Conservation (phyloP, 2,113 vertebrate species). For the Rhabdornis inornatus region DNA sequence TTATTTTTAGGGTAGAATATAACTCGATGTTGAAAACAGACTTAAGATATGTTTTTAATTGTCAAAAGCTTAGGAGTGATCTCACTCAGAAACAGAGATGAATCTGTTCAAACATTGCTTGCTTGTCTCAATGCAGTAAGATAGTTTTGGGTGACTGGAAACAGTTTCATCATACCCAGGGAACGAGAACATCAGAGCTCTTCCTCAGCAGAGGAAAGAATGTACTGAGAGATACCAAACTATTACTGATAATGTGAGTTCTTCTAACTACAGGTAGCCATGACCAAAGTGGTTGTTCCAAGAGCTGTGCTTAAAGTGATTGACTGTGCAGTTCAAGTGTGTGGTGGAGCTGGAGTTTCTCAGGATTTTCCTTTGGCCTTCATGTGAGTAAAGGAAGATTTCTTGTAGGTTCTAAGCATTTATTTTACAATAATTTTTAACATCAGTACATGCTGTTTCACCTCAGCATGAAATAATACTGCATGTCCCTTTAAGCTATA, state of each 20-base stretch:
- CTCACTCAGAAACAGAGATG: not conserved
- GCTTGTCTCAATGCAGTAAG: not conserved
- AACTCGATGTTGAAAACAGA: not conserved
- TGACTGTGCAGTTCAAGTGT: slow-evolving; percentile 88
- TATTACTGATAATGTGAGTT: accelerated
- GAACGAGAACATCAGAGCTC: not conserved
- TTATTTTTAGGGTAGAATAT: accelerated
- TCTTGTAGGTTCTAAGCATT: not conserved
- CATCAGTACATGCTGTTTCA: not conserved
- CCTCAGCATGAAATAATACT: not conserved
- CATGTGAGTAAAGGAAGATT: slow-evolving; percentile 79
- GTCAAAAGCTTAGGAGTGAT: not conserved
- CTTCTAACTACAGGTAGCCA: slow-evolving; percentile 78
- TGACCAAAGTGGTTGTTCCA: slow-evolving; percentile 90
- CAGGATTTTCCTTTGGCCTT: slow-evolving; percentile 87
- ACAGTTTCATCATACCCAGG: not conserved
- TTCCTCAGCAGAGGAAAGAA: not conserved
- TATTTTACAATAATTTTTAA: not conserved
- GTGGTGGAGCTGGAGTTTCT: slow-evolving; percentile 86
- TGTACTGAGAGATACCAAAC: not conserved
- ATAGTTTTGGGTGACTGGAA: not conserved
- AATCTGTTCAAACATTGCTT: not conserved
- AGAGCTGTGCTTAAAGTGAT: slow-evolving; percentile 83
- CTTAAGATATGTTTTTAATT: not conserved
- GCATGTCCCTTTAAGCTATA: not conserved